These are phyloP conservation scores for Micromesistius poutassou DNA, from an alignment of 2,797 vertebrate genomes.

Conservation along the genomic window DNA sequence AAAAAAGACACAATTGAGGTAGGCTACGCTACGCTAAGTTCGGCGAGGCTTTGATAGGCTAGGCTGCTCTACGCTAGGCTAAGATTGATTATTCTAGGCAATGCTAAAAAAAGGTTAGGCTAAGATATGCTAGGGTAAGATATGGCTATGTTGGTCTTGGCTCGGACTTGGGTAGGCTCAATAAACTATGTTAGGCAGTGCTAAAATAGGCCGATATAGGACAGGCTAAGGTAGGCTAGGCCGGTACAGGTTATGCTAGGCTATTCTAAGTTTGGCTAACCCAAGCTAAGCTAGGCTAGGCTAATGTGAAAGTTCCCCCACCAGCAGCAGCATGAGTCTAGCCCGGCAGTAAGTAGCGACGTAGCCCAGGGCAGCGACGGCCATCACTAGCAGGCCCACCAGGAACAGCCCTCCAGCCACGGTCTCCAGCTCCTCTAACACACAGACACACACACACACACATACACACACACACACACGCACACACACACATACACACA, in stretches of 20 bases:
- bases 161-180: neutral
- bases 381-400: constrained; percentile 55
- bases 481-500: neutral
- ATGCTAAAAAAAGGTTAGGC: too few relatives aligned
- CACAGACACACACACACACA: constrained; percentile 15
- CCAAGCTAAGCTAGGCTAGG: too few relatives aligned
- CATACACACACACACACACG: constrained; percentile 10
- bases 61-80: neutral
- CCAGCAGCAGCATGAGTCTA: constrained; percentile 48
- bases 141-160: neutral
- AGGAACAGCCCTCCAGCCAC: constrained; percentile 56
- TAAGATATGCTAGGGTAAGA: too few relatives aligned
- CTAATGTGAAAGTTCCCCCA: constrained; percentile 39
- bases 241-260: neutral
- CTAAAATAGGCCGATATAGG: neutral
- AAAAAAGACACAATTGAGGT: neutral
- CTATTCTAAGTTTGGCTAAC: neutral
- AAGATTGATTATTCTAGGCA: too few relatives aligned
- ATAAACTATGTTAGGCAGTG: neutral
- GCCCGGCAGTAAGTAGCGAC: constrained; percentile 31
- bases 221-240: neutral
- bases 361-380: constrained; percentile 50
- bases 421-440: constrained; percentile 19
- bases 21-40: neutral
- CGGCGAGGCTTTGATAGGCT: neutral